phyloP scores from a whole-genome alignment of 2,113 vertebrate species.

The Fulmarus glacialis region DNA sequence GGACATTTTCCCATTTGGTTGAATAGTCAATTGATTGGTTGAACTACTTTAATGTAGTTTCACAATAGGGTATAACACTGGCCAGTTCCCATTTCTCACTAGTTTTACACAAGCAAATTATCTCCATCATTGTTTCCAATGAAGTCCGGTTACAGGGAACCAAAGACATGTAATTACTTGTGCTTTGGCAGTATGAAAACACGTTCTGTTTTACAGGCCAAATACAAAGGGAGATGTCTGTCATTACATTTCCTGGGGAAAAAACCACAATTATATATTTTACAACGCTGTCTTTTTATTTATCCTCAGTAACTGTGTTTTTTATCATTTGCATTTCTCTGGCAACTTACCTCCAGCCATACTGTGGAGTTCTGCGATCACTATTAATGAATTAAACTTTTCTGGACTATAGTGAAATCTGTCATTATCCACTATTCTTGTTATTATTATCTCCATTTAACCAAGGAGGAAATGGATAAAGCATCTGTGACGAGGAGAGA shows the following conservation, averaged over 20 bases:
- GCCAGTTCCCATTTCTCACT: not conserved
- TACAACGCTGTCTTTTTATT: not conserved
- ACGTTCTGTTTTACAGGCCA: not conserved
- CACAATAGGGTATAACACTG: not conserved
- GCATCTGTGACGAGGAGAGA: not conserved
- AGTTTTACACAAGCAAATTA: not conserved
- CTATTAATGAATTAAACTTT: not conserved
- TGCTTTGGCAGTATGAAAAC: not conserved
- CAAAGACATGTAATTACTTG: not conserved
- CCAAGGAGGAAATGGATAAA: not conserved
- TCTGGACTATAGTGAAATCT: not conserved
- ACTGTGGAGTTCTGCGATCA: not conserved
- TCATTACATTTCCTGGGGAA: not conserved
- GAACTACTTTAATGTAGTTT: not conserved
- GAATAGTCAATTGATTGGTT: not conserved
- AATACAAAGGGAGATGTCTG: not conserved
- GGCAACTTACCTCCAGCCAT: not conserved
- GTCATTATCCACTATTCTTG: not conserved
- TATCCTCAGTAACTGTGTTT: not conserved
- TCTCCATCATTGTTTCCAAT: not conserved
- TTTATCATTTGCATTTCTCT: not conserved
- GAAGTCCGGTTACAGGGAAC: not conserved
- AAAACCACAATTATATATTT: not conserved
- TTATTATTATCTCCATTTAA: not conserved
- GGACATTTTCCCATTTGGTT: not conserved